phyloP scores from a whole-genome alignment of 2,113 vertebrate species.

The Ellobius talpinus region DNA sequence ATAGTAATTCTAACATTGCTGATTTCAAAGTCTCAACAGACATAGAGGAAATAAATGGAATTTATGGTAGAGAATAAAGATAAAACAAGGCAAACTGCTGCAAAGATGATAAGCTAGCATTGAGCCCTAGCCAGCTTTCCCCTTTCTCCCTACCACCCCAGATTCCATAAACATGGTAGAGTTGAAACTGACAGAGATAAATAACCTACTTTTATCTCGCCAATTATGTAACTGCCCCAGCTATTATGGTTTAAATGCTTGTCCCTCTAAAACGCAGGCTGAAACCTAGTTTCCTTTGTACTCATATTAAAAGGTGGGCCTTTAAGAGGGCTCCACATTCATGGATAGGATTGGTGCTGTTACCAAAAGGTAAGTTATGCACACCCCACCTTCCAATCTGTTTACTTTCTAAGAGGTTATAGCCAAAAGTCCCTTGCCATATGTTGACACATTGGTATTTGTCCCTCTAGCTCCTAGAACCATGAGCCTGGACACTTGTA shows the following conservation, averaged over 20 bases:
- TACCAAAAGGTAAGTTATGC: not conserved
- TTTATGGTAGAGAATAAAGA: not conserved
- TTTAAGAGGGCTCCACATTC: rapidly evolving
- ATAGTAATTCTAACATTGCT: not conserved
- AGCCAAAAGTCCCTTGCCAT: not conserved
- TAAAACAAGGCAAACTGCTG: not conserved
- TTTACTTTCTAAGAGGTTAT: not conserved
- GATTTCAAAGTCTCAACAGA: not conserved
- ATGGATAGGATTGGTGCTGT: not conserved
- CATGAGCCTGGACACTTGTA: not conserved
- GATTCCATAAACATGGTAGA: not conserved
- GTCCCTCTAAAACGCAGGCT: not conserved
- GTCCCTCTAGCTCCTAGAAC: not conserved
- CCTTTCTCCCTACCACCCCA: too few species aligned
- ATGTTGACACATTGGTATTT: not conserved
- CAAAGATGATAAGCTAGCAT: not conserved
- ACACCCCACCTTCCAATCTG: too few species aligned
- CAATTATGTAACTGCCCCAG: not conserved
- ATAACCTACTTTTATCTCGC: not conserved
- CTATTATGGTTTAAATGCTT: not conserved
- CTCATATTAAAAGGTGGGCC: not conserved
- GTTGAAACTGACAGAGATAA: not conserved
- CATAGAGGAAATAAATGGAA: constrained; percentile 35
- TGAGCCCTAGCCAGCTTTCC: not conserved
- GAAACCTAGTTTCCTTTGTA: not conserved